phyloP scores from a whole-genome alignment of 2,113 vertebrate species.

The Pseudopipra pipra region DNA sequence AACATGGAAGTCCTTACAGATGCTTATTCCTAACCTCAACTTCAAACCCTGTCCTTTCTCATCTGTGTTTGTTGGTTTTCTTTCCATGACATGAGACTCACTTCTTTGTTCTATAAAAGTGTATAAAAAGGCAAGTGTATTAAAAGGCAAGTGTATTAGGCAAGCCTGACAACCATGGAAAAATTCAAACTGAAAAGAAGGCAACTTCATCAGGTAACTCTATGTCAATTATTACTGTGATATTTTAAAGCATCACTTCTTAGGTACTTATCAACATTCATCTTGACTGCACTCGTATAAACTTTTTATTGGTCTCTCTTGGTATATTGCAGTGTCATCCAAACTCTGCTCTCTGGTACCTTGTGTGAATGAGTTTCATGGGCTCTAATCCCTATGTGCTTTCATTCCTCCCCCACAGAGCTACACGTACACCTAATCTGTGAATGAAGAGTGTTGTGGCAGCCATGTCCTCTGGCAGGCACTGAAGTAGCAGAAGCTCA shows the following conservation, averaged over 20 bases:
- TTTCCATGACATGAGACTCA: background rate
- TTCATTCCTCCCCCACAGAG: background rate
- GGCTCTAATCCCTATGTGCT: rapidly evolving
- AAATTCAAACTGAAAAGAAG: background rate
- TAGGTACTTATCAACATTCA: background rate
- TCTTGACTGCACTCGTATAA: background rate
- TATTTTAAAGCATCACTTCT: background rate
- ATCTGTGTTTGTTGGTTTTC: background rate
- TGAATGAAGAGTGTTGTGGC: background rate
- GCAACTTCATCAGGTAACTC: background rate
- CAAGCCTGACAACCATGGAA: background rate
- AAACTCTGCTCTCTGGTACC: background rate
- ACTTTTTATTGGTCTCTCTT: background rate
- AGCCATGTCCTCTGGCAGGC: background rate
- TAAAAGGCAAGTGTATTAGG: background rate
- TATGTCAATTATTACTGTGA: background rate
- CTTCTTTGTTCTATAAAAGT: background rate
- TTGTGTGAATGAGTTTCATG: background rate
- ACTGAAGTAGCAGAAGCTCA: background rate
- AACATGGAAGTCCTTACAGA: background rate
- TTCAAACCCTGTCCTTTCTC: background rate
- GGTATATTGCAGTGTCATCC: background rate
- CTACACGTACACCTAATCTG: background rate
- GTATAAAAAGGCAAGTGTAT: background rate
- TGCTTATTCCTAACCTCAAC: background rate